A percentile compares a stretch with the other conserved stretches of the same genome.
These are phyloP conservation scores for Odobenus rosmarus DNA, from an alignment of 2,113 vertebrate genomes.

Conservation along the genomic window DNA sequence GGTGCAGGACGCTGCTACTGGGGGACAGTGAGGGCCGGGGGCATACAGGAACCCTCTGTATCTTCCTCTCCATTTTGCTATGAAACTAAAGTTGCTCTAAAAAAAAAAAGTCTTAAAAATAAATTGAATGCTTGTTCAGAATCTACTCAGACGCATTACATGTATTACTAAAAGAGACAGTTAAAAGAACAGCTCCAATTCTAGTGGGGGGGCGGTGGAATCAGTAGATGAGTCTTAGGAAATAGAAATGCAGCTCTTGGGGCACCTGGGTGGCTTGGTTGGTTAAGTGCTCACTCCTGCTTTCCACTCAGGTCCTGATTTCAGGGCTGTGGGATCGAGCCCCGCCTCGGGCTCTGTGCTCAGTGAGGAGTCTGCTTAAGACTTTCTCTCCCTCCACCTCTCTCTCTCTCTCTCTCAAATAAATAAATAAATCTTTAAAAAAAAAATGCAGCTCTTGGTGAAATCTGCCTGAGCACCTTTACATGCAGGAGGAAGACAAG, in stretches of 20 bases:
- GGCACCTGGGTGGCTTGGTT: not conserved
- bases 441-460: not conserved
- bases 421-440: not conserved
- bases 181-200: not conserved
- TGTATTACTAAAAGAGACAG: not conserved
- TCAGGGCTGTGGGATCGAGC: not conserved
- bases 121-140: not conserved
- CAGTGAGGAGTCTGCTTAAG: not conserved
- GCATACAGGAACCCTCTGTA: not conserved
- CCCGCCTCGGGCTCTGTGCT: not conserved
- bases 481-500: fast-evolving
- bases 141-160: not conserved
- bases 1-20: not conserved
- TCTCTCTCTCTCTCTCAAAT: not conserved
- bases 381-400: not conserved
- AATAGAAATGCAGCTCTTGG: not conserved
- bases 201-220: not conserved
- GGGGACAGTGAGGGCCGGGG: no score
- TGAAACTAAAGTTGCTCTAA: not conserved
- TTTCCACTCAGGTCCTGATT: not conserved
- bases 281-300: not conserved
- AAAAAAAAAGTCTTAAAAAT: not conserved
- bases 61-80: not conserved
- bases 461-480: not conserved
- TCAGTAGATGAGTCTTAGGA: not conserved